Evolutionary conservation across 2,113 vertebrate species (phyloP).

Genomic region (Lagopus leucura): DNA sequence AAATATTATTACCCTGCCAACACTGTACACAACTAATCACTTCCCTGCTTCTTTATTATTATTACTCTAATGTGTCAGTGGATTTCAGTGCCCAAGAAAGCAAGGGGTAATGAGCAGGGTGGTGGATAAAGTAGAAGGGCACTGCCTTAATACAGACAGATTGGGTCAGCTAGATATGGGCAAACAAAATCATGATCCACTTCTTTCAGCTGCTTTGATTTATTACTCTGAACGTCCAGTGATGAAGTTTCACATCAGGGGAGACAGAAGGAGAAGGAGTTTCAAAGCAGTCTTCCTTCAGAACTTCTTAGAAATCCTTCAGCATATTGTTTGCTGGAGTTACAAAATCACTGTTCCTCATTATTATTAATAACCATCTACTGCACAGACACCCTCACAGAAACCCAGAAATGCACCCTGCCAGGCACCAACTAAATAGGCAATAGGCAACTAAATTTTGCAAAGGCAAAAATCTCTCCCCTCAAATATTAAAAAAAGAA

Average conservation of each 20-base stretch:
- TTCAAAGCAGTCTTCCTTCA: slow-evolving; percentile 42
- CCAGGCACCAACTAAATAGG: background rate
- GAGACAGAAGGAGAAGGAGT: slow-evolving; percentile 15
- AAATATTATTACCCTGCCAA: slow-evolving; percentile 21
- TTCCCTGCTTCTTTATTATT: background rate
- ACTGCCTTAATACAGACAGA: slow-evolving; percentile 46
- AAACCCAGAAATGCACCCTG: background rate
- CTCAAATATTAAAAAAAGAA: background rate
- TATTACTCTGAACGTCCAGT: slow-evolving; percentile 34
- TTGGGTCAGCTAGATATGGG: slow-evolving; percentile 1
- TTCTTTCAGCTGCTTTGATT: slow-evolving; percentile 45
- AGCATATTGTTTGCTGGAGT: background rate
- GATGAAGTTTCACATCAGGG: slow-evolving; percentile 52
- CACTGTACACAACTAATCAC: slow-evolving; percentile 40
- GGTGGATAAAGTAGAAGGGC: slow-evolving; percentile 37
- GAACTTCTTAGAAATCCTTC: slow-evolving; percentile 23
- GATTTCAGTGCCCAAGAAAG: slow-evolving; percentile 49
- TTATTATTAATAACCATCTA: background rate
- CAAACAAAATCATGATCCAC: slow-evolving; percentile 31
- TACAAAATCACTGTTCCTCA: background rate
- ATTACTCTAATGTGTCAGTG: slow-evolving; percentile 24
- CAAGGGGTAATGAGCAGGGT: slow-evolving; percentile 49
- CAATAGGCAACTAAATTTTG: too few relatives aligned
- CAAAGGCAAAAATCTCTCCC: background rate
- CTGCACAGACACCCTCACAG: background rate